Evolutionary conservation across 2,113 vertebrate species (phyloP).

Genomic region (Sporophila hypoxantha): DNA sequence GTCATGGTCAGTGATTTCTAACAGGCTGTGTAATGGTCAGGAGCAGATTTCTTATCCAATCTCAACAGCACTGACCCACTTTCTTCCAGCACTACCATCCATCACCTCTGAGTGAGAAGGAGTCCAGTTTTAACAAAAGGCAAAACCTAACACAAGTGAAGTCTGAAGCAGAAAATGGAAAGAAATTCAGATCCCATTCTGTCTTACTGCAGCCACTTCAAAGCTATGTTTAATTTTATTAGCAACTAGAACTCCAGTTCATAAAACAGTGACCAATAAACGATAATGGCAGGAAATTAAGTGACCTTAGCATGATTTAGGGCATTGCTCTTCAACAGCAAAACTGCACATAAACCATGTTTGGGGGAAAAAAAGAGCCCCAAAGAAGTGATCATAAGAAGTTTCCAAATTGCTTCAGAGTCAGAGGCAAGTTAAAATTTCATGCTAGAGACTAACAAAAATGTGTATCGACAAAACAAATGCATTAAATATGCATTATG

Average conservation of each 20-base stretch:
- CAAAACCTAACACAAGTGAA: background rate
- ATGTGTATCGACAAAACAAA: background rate
- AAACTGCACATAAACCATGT: background rate
- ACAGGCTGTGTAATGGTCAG: conserved; percentile 16
- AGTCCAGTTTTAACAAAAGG: background rate
- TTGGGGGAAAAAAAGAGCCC: background rate
- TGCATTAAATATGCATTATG: background rate
- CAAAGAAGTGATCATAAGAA: background rate
- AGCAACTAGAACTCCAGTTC: conserved; percentile 29
- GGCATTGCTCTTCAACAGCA: background rate
- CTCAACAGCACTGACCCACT: conserved; percentile 15
- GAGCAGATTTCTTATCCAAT: conserved; percentile 11
- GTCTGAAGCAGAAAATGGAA: background rate
- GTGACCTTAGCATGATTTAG: conserved; percentile 25
- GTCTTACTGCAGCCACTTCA: background rate
- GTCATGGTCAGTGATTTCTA: conserved; percentile 31
- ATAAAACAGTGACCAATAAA: conserved; percentile 51
- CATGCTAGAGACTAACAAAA: background rate
- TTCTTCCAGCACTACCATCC: conserved; percentile 1
- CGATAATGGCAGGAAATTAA: conserved; percentile 46
- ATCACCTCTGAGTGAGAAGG: conserved; percentile 20
- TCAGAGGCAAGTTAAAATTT: background rate
- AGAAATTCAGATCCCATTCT: background rate
- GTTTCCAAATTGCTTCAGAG: background rate
- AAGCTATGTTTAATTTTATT: conserved; percentile 29